Conservation (phyloP, 2,888 invertebrate genomes). For the Lottia scabra region DNA sequence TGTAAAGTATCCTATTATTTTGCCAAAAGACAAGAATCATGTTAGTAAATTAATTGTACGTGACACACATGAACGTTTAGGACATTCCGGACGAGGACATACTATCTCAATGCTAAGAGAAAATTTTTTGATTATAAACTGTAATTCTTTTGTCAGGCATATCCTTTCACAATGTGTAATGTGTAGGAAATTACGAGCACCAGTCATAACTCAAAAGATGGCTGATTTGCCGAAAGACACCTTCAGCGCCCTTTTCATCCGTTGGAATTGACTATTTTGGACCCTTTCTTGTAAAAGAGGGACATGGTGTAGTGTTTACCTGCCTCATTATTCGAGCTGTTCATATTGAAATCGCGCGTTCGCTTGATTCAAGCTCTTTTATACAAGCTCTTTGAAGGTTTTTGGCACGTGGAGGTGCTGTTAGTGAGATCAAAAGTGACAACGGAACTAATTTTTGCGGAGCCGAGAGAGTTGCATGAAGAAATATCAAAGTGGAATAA, state of each 20-base stretch:
- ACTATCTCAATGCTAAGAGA: background rate
- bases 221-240: slow-evolving; percentile 6
- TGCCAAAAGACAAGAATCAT: background rate
- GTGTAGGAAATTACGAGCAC: background rate
- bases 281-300: slow-evolving; percentile 23
- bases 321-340: slow-evolving; percentile 23
- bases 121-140: slow-evolving; percentile 12
- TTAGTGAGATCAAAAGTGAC: slow-evolving; percentile 13
- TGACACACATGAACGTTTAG: background rate
- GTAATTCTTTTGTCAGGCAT: background rate
- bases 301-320: slow-evolving; percentile 31
- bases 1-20: slow-evolving; percentile 11
- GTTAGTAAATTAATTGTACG: slow-evolving; percentile 9
- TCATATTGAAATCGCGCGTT: slow-evolving; percentile 24
- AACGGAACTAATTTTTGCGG: slow-evolving; percentile 32
- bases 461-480: slow-evolving; percentile 25
- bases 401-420: slow-evolving; percentile 20
- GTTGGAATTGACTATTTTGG: slow-evolving; percentile 25
- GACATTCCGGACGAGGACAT: background rate
- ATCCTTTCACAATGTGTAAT: background rate
- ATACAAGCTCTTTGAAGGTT: slow-evolving; percentile 26
- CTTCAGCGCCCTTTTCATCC: slow-evolving; percentile 16
- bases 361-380: slow-evolving; percentile 22
- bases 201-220: background rate
- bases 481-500: slow-evolving; percentile 25